Conservation (phyloP, 1,140 invertebrate species). For the Maconellicoccus hirsutus region DNA sequence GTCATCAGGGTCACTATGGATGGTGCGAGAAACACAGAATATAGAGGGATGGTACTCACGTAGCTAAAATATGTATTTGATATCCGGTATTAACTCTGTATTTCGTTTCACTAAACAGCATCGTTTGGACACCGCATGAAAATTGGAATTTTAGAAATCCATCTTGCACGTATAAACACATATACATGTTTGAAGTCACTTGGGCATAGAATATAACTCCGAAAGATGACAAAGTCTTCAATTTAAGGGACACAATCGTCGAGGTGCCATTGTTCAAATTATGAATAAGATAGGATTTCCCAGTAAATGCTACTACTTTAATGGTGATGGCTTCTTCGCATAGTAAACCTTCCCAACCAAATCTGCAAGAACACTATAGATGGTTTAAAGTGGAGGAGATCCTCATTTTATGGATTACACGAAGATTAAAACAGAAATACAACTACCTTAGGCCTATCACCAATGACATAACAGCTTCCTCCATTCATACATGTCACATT, state of each 20-base stretch:
- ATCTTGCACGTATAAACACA: constrained; percentile 55
- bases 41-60: no score
- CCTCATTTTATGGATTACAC: background rate
- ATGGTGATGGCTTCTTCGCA: constrained; percentile 53
- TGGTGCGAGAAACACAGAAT: no score
- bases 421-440: background rate
- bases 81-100: constrained; percentile 66
- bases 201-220: constrained; percentile 59
- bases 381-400: constrained; percentile 11
- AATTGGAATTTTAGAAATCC: constrained; percentile 73
- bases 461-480: constrained; percentile 55
- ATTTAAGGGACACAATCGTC: constrained; percentile 33
- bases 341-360: constrained; percentile 50
- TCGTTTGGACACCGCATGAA: constrained; percentile 77
- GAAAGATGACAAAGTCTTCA: constrained; percentile 54
- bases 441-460: constrained; percentile 47
- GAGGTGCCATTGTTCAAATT: constrained; percentile 37
- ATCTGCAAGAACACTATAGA: constrained; percentile 55
- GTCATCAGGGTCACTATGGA: no score
- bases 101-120: constrained; percentile 73
- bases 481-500: constrained; percentile 55
- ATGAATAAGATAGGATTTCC: constrained; percentile 62
- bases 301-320: constrained; percentile 60
- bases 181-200: constrained; percentile 51
- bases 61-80: constrained; percentile 53